A percentile compares a stretch with the other conserved stretches of the same genome.
These are phyloP conservation scores for Trachythela sp. DNA, from an alignment of 64 coral and sea anemone genomes.

Conservation along the genomic window DNA sequence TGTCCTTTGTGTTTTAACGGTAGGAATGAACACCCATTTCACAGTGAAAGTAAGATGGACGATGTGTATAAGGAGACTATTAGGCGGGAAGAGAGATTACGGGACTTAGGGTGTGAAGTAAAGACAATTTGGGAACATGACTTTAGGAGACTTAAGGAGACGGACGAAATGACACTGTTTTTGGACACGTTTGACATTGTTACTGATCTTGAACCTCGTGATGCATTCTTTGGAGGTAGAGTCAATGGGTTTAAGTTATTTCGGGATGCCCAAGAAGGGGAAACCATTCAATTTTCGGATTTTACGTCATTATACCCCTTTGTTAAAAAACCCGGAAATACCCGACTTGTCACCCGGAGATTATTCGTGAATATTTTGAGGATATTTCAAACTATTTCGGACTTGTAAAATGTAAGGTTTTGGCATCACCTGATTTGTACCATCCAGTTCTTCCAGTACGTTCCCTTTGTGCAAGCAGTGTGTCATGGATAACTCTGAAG, in stretches of 20 bases:
- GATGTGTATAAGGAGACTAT: neutral
- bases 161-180: neutral
- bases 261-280: neutral
- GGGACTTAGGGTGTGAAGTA: neutral
- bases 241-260: constrained; percentile 8
- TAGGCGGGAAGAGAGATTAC: neutral
- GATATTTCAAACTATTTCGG: constrained; percentile 34
- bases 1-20: neutral
- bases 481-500: neutral
- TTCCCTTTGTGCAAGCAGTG: constrained; percentile 23
- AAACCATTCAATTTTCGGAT: constrained; percentile 16
- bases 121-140: constrained; percentile 32
- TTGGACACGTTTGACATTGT: neutral
- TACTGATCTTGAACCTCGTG: neutral
- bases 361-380: neutral
- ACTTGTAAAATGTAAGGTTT: constrained; percentile 21
- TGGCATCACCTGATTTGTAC: neutral
- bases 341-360: neutral
- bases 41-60: neutral
- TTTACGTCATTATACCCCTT: neutral
- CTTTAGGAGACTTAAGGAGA: neutral
- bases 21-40: neutral
- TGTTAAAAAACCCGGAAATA: neutral
- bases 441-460: neutral
- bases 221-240: neutral